These are phyloP conservation scores for Temnothorax longispinosus DNA, from an alignment of 1,140 invertebrate species.

Conservation along the genomic window DNA sequence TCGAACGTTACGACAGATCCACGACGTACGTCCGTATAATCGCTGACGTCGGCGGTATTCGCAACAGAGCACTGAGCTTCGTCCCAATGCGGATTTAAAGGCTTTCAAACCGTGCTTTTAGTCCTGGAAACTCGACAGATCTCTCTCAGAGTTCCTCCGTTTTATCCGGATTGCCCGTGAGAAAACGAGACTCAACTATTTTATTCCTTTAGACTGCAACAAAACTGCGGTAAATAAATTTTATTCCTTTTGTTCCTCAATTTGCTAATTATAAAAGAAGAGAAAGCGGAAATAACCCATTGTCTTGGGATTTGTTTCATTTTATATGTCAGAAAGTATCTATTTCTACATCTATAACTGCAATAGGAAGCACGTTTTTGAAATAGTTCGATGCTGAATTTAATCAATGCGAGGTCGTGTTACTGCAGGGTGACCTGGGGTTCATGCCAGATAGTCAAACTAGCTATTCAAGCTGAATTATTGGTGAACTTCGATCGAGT, in stretches of 20 bases:
- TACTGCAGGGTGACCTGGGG: background rate
- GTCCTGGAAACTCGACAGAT: background rate
- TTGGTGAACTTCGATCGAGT: slow-evolving; percentile 1
- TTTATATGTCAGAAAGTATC: background rate
- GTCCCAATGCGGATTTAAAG: slow-evolving; percentile 25
- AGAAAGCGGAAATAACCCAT: background rate
- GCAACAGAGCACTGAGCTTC: slow-evolving; percentile 13
- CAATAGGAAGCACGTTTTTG: background rate
- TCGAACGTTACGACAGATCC: slow-evolving; percentile 49
- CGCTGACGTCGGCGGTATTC: slow-evolving; percentile 28
- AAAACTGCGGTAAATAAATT: background rate
- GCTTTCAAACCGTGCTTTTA: background rate
- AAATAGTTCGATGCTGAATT: background rate
- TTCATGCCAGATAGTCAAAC: background rate
- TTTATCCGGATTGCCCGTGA: background rate
- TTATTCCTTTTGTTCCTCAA: background rate
- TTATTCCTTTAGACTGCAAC: too few species aligned
- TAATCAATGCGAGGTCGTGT: background rate
- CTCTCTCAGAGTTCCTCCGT: background rate
- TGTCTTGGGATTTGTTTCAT: background rate
- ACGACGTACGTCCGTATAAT: slow-evolving; percentile 65
- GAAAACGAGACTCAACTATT: too few species aligned
- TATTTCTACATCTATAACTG: background rate
- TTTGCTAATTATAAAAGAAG: background rate
- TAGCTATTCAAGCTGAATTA: slow-evolving; percentile 27